Evolutionary conservation across 2,113 vertebrate genomes (phyloP), one percentile per base, ranked within the genome.

Genomic region (Mormoops blainvillei): DNA sequence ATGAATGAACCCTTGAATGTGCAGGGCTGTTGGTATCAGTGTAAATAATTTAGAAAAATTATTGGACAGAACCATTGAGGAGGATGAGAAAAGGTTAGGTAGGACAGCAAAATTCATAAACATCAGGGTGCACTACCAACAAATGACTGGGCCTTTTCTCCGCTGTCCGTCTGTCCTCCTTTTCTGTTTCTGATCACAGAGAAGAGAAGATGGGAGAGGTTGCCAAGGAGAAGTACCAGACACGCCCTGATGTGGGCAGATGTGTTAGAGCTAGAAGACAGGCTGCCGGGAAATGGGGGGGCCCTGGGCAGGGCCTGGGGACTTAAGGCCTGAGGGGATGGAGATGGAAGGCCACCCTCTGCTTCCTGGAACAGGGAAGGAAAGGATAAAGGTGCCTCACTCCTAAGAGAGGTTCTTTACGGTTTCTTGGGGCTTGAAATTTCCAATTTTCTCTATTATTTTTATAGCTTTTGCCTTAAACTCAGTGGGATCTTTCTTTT

Each of bases 201-300:
- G 31, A 36, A 87, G 89, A 61, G 70, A 56, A 92, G 52, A 43
- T 19, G 19, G 58, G 43, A 54, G 65, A 92, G 70, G 87, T 73
- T 87, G 70, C 58, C 67, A 48, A 43, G 87, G 87, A 87, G 88
- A 82, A 91, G 91, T 7, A 41, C 52, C 45, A 45, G 76, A 63
- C 61, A 52, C 6, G 19, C 48, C 89, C 58, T 61, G 76, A 80
- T 87, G 73, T 70, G 82, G 86, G 63, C 87, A 97, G 85, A 82
- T 92, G 92, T 58, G 87, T 94, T 80, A 86, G 50, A 41, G 43
- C 76, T 68, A 19, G 13, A 83, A 96, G 92, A 94, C 73, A 50
- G 45, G 80, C 80, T 91, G 90, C 71, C 0, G 19, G 95, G 58
- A 87, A 92, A 63, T 36, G n/a, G 78, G 45, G 24, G 88, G 77